Evolutionary conservation across 2,797 vertebrate species (phyloP).

Genomic region (Synanceia verrucosa): DNA sequence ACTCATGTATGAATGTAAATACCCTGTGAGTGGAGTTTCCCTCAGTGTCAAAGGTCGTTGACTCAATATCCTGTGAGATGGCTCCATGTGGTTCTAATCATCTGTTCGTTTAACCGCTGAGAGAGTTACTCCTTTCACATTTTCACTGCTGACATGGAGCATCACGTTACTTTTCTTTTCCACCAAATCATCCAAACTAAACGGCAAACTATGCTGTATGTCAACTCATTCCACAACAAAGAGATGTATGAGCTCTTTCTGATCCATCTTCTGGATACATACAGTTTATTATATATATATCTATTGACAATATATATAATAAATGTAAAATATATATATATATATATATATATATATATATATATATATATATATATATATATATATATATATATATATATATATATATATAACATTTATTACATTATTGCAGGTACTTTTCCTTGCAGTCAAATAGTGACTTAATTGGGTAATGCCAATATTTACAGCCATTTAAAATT

Average conservation of each 20-base stretch:
- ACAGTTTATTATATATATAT: too few species aligned
- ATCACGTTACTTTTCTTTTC: background rate
- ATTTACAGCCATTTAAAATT: conserved; percentile 86
- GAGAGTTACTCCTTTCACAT: background rate
- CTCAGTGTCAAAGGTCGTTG: conserved; percentile 18
- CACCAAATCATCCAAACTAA: background rate
- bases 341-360: too few species aligned
- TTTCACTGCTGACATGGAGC: background rate
- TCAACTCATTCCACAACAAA: background rate
- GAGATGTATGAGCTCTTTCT: background rate
- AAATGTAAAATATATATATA: too few species aligned
- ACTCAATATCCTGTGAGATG: conserved; percentile 9
- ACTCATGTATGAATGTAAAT: too few species aligned
- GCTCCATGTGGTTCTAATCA: conserved; percentile 1
- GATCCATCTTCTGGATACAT: too few species aligned
- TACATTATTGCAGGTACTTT: conserved; percentile 67
- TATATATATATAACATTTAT: too few species aligned
- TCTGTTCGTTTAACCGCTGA: background rate
- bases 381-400: too few species aligned
- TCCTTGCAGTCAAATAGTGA: conserved; percentile 67
- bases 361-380: too few species aligned
- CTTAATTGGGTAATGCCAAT: conserved; percentile 86
- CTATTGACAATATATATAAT: too few species aligned
- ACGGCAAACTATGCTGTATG: background rate
- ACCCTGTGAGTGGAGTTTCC: conserved; percentile 2